Base-by-base conservation (phyloP, 2,797 vertebrate species). In the Sebastes melanostomus region DNA sequence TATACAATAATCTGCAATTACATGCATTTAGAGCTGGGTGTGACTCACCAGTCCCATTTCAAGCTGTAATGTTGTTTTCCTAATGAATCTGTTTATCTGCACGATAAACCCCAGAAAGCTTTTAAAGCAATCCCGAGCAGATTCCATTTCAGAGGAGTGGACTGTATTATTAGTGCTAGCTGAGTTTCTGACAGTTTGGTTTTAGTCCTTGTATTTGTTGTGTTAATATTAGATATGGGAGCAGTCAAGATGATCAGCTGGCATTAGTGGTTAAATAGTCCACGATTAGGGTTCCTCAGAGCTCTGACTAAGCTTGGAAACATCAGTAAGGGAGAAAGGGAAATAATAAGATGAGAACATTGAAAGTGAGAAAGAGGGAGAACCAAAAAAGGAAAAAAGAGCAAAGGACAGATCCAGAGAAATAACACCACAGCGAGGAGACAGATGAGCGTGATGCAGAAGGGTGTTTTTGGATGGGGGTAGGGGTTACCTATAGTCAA, bases 401-500 rank as follows among this genome's bases (percentile, higher is more conserved):
- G 77, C 54, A 68, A 77, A 82, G 87, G 86, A 82, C 55, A 77
- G 80, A 67, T 71, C 66, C 52, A 66, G 72, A 87, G 75, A 87
- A 27, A 66, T 65, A 83, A 79, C 78, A 80, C 73, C 82, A 90
- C 84, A 65, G 80, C 62, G 82, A 78, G 78, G 85, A 90, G 88
- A 86, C 70, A 72, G 88, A 86, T 90, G 92, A 89, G 75, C 72
- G 75, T 68, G 88, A 92, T 86, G 88, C 76, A 61, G 81, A 71
- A 66, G 61, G 65, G 74, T 67, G 55, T 58, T 32, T 46, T 91
- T 89, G 24, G 25, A 71, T 69, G 81, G 36, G 36, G 54, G 24
- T 74, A 13, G 27, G 58, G 85, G 91, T 95, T 96, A 95, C 94
- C 95, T 95, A 95, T 83, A 62, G 91, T 92, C 89, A 94, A 91